Percentiles rank a stretch among this genome's conserved stretches.
Conservation (phyloP, 2,797 vertebrate species). For the Muscicapa striata region DNA sequence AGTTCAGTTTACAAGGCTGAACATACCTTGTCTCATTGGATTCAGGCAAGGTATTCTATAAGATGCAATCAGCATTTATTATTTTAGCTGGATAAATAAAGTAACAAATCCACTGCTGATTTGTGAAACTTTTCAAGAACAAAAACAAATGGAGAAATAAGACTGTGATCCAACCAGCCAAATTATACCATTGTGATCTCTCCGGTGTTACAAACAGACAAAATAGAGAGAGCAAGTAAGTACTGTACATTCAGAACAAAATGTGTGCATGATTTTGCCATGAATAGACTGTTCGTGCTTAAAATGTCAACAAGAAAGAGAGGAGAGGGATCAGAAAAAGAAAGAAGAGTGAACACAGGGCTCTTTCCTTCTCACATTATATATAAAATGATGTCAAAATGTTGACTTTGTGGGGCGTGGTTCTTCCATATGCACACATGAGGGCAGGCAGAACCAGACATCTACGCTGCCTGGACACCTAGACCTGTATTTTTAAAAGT, state of each 20-base stretch:
- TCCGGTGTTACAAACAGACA: background rate
- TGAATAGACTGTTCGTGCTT: background rate
- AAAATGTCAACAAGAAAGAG: background rate
- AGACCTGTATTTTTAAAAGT: background rate
- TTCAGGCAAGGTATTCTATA: background rate
- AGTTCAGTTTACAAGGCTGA: background rate
- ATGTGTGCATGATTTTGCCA: background rate
- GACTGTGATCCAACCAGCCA: background rate
- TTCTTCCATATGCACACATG: background rate
- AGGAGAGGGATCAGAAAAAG: background rate
- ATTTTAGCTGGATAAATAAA: background rate
- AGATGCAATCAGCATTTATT: background rate
- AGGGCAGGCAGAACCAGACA: background rate
- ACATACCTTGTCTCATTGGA: background rate
- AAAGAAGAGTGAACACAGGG: background rate
- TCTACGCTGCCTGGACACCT: background rate
- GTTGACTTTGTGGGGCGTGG: rapidly evolving
- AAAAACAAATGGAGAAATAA: background rate
- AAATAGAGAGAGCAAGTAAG: background rate
- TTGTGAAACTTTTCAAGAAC: background rate
- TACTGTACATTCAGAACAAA: background rate
- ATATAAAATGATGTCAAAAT: background rate
- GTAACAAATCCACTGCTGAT: background rate
- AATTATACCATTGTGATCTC: background rate
- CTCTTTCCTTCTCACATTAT: background rate